Evolutionary conservation across 2,888 invertebrate genomes (phyloP), one percentile per base, ranked within the genome.

Genomic region (Sinotaia quadrata): DNA sequence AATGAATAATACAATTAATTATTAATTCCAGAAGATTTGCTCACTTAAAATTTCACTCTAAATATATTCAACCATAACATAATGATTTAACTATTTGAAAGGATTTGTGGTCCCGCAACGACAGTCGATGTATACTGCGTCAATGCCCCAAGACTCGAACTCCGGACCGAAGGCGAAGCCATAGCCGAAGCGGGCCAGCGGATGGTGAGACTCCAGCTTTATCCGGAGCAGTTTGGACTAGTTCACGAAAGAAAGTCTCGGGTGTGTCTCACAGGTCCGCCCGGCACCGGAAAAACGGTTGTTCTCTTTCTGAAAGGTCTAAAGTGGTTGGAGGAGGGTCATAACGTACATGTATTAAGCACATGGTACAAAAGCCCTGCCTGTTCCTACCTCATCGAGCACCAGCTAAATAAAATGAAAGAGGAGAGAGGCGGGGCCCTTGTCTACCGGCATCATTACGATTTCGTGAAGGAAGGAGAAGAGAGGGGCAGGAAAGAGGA

Each of bases 201-300:
- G 18, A 34, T 44, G 21, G 33, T 21, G 29, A 2, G 5, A 4
- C 59, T 41, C 31, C 10, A 27, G 0, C 44, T 41, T 44, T 10
- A 37, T 24, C 59, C 31, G n/a, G 2, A 33, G 29, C 59, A 37
- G 29, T 18, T 44, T 4, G 1, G 29, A 27, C 1, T 41, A 7
- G 34, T 59, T 7, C 10, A 24, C 4, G 24, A 27, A 2, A n/a
- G 37, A 36, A 24, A 34, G 15, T 31, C 29, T 18, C 18, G 12
- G 36, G 10, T 59, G 41, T 44, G 24, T 31, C 37, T 58, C 24
- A 15, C 2, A 24, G 58, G 58, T 1, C 58, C 58, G 3, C 58
- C 58, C 3, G 58, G 58, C 37, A 58, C 58, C 5, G 58, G 58
- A 12, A 58, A 58, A 15, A 58, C 58, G 5, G 37, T 58, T 24